phyloP scores from a whole-genome alignment of 2,113 vertebrate species.

The Trichechus manatus region DNA sequence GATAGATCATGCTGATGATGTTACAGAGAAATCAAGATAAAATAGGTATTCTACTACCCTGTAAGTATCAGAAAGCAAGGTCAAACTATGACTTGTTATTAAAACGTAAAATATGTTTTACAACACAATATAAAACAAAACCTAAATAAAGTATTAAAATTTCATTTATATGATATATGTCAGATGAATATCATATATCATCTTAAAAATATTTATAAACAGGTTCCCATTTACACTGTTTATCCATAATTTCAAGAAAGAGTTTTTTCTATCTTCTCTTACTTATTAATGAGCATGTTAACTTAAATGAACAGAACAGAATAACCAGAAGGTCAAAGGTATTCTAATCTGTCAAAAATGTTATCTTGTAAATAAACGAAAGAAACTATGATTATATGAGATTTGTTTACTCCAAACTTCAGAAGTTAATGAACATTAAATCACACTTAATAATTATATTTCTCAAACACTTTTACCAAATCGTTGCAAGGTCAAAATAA shows the following conservation, averaged over 20 bases:
- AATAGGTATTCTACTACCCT: not conserved
- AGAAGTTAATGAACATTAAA: conserved; percentile 80
- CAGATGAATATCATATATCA: not conserved
- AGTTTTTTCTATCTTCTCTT: conserved; percentile 20
- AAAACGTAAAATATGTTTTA: not conserved
- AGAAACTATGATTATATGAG: conserved; percentile 72
- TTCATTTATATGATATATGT: not conserved
- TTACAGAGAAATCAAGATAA: conserved; percentile 39
- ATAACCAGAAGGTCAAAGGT: conserved; percentile 76
- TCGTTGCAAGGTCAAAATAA: conserved; percentile 76
- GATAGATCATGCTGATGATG: not conserved
- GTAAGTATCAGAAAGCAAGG: conserved; percentile 4
- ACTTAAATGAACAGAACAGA: conserved; percentile 55
- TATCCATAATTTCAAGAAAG: conserved; percentile 27
- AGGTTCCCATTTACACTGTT: not conserved
- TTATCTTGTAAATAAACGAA: conserved; percentile 64
- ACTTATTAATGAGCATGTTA: conserved; percentile 55
- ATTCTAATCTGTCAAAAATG: conserved; percentile 71
- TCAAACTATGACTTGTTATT: not conserved
- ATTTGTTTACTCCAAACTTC: conserved; percentile 79
- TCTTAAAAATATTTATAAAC: not conserved
- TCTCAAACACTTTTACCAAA: conserved; percentile 79
- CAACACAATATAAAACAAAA: not conserved
- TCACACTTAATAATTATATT: conserved; percentile 82
- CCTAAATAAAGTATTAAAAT: not conserved